phyloP scores from a whole-genome alignment of 2,797 vertebrate species.

The Urocyon cinereoargenteus region DNA sequence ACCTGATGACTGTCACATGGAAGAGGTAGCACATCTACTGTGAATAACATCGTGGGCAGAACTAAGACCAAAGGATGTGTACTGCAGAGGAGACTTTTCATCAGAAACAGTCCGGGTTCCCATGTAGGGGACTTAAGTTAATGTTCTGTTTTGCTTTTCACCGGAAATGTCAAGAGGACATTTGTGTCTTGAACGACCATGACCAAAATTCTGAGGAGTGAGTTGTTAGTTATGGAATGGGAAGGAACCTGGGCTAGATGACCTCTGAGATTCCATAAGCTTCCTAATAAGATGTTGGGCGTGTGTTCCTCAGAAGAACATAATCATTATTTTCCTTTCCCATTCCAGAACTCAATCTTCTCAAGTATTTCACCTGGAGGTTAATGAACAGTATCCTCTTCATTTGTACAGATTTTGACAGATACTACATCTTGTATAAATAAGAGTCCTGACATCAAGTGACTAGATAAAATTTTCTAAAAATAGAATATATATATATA shows the following conservation, averaged over 20 bases:
- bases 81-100: background rate
- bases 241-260: too few species aligned
- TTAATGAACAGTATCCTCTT: background rate
- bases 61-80: background rate
- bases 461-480: background rate
- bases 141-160: background rate
- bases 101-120: background rate
- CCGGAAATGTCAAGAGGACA: background rate
- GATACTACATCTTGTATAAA: background rate
- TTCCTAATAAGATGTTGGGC: background rate
- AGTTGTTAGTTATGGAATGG: accelerated
- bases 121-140: accelerated
- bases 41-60: background rate
- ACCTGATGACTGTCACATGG: background rate
- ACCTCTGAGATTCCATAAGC: background rate
- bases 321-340: background rate
- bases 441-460: background rate
- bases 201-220: background rate
- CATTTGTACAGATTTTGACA: background rate
- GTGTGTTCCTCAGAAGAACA: background rate
- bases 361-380: background rate
- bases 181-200: accelerated
- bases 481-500: background rate
- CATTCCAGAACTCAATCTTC: background rate
- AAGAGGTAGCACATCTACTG: background rate